A percentile compares a stretch with the other conserved stretches of the same genome.
These are phyloP conservation scores for Bilobella aurantiaca DNA, from an alignment of 1,140 invertebrate genomes.

Conservation along the genomic window DNA sequence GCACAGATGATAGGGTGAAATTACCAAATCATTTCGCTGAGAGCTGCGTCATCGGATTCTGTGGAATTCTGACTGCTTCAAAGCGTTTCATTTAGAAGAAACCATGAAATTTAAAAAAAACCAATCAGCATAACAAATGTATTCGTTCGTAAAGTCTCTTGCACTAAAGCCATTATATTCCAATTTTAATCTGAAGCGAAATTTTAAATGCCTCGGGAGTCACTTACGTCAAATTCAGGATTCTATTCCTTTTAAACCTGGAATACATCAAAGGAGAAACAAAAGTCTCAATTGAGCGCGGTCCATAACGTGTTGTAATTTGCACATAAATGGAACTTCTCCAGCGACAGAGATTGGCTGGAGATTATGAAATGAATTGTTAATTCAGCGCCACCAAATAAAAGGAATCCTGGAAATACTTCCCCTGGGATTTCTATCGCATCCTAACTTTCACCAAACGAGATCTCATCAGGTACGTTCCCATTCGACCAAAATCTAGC, in stretches of 20 bases:
- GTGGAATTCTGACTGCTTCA: constrained; percentile 21
- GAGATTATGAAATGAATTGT: neutral
- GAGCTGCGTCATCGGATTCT: constrained; percentile 29
- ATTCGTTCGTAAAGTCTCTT: no score
- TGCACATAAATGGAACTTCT: no score
- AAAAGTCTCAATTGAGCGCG: no score
- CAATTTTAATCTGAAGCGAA: no score
- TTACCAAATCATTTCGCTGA: constrained; percentile 36
- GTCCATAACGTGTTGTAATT: no score
- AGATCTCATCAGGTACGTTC: no score
- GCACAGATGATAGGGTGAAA: no score
- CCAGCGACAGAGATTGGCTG: no score
- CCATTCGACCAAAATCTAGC: neutral
- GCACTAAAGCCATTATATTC: no score
- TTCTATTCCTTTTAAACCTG: constrained; percentile 26
- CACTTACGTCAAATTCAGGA: constrained; percentile 35
- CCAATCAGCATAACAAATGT: no score
- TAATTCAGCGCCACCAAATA: neutral
- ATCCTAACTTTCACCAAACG: no score
- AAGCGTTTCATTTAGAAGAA: neutral
- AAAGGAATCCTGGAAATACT: neutral
- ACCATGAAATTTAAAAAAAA: constrained; percentile 1
- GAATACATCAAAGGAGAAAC: neutral
- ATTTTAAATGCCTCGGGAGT: no score
- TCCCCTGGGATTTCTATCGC: neutral